A percentile compares a stretch with the other conserved stretches of the same genome.
These are phyloP conservation scores for Zeuzera pyrina DNA, from an alignment of 2,888 invertebrate species.

Conservation along the genomic window DNA sequence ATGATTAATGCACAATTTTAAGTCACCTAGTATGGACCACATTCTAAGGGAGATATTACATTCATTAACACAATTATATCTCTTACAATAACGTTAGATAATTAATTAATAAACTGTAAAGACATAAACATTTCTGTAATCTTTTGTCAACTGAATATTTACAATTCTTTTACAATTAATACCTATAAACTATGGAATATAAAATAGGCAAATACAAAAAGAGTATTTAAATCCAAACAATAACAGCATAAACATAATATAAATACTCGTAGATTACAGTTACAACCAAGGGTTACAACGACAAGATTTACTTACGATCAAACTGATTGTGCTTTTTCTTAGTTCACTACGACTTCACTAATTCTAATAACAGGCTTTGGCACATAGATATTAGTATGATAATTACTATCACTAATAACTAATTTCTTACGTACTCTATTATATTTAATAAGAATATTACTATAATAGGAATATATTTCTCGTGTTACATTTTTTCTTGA, in stretches of 20 bases:
- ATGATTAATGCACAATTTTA: constrained; percentile 67
- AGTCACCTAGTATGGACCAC: constrained; percentile 72
- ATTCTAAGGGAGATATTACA: constrained; percentile 48
- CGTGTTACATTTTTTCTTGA: constrained; percentile 15
- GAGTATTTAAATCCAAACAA: background rate
- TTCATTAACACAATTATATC: constrained; percentile 10
- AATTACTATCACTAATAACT: constrained; percentile 19
- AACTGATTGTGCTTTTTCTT: constrained; percentile 27
- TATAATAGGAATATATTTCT: constrained; percentile 35
- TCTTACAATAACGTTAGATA: background rate
- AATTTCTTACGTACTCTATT: constrained; percentile 33
- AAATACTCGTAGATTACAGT: too few species aligned
- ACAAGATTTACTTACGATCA: constrained; percentile 18
- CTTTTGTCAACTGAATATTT: constrained; percentile 2
- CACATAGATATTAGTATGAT: constrained; percentile 31
- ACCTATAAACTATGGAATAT: constrained; percentile 15
- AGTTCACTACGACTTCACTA: constrained; percentile 26
- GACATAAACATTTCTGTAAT: too few species aligned
- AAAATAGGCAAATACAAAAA: constrained; percentile 3
- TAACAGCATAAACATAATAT: background rate
- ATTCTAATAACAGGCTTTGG: constrained; percentile 28
- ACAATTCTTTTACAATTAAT: too few species aligned
- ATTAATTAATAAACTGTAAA: background rate
- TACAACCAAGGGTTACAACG: too few species aligned
- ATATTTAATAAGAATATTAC: constrained; percentile 22